These are phyloP conservation scores for Philopedon plagiatum DNA, from an alignment of 2,888 invertebrate species.

Conservation along the genomic window DNA sequence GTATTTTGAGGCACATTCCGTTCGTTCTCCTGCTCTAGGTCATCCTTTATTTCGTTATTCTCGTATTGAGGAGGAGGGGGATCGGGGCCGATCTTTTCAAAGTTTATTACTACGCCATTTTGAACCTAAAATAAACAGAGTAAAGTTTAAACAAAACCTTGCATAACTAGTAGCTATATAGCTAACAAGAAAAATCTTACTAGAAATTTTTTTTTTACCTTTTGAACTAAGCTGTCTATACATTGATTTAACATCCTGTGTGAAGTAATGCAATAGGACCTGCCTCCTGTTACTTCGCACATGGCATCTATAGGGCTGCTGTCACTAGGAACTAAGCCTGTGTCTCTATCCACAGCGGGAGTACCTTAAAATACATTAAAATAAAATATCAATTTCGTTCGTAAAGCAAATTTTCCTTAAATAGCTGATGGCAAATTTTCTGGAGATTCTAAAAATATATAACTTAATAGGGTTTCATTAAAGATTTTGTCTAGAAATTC, in stretches of 20 bases:
- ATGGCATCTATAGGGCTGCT: slow-evolving; percentile 96
- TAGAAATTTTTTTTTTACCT: slow-evolving; percentile 70
- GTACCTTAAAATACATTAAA: slow-evolving; percentile 74
- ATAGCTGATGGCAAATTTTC: too few relatives aligned
- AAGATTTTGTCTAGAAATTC: too few relatives aligned
- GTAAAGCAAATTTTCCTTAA: not conserved
- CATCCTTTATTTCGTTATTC: slow-evolving; percentile 72
- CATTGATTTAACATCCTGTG: slow-evolving; percentile 96
- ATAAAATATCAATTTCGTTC: not conserved
- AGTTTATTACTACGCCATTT: slow-evolving; percentile 97
- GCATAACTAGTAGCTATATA: not conserved
- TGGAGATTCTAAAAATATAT: too few relatives aligned
- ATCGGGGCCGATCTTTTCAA: slow-evolving; percentile 95
- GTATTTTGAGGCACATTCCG: slow-evolving; percentile 67
- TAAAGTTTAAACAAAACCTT: not conserved
- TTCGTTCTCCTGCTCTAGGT: slow-evolving; percentile 61
- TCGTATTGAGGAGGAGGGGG: slow-evolving; percentile 75
- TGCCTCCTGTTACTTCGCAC: slow-evolving; percentile 99
- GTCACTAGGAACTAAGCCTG: slow-evolving; percentile 93
- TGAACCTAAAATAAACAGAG: slow-evolving; percentile 74
- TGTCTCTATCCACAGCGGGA: slow-evolving; percentile 88
- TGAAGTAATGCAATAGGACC: slow-evolving; percentile 95
- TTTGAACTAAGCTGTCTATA: slow-evolving; percentile 96
- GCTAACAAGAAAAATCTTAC: not conserved
- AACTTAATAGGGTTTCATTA: too few relatives aligned